Base-by-base conservation (phyloP, 2,113 vertebrate species). In the Spilogale gracilis region DNA sequence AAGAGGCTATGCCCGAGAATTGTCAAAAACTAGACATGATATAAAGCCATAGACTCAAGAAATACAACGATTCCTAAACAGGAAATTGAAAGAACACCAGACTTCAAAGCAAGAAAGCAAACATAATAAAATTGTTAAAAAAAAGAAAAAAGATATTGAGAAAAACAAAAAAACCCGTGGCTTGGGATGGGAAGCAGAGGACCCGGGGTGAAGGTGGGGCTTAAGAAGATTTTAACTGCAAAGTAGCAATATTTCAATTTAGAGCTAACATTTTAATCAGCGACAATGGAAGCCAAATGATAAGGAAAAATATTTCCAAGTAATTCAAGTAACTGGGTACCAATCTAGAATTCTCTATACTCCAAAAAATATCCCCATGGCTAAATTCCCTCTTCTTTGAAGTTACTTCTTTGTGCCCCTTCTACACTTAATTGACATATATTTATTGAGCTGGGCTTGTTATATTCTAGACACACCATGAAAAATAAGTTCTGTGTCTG, bases 121-220 rank as follows among this genome's bases (percentile, higher is more conserved):
- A 27, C 16, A 48, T 21, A 10, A 25, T 2, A 56, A 13, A 14
- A 32, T 5, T 63, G 32, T 73, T 82, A 17, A 84, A 81, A 54
- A n/a, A n/a, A n/a, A n/a, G n/a, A 74, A 21, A 11, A 78, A 56
- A 67, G 48, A n/a, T 20, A 13, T 1, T 27, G 2, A 90, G 7
- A 81, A 74, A 91, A 80, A 45, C 21, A 18, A 58, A 74, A 88
- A 27, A 1, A 86, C 5, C 13, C 50, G 48, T 17, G 43, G 27
- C 1, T 63, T 25, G 9, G 11, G 5, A 4, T 16, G 8, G 6
- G 38, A 8, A 50, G 2, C 20, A 11, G 23, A 60, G 25, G 4
- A 12, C 1, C 1, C 8, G 9, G 18, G 2, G 30, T n/a, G 23
- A 3, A 1, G 60, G 60, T 25, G 10, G 23, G 9, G 60, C 2